phyloP scores from a whole-genome alignment of 2,888 invertebrate species.

The Eupithecia abbreviata region DNA sequence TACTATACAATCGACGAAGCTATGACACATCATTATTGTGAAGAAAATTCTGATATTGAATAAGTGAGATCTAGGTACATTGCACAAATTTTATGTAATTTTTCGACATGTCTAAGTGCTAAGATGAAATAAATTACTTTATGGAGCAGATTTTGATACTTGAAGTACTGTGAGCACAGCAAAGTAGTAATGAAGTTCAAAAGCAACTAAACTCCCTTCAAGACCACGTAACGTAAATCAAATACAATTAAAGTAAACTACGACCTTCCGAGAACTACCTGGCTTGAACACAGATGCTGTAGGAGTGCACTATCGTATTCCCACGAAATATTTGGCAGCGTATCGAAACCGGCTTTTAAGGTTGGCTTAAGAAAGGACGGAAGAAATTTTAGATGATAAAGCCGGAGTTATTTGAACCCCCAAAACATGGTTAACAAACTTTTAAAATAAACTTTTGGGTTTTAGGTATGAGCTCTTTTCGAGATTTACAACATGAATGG shows the following conservation, averaged over 20 bases:
- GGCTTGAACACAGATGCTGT: slow-evolving; percentile 32
- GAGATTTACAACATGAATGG: background rate
- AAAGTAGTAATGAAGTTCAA: background rate
- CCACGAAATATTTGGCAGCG: slow-evolving; percentile 50
- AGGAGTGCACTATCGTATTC: slow-evolving; percentile 42
- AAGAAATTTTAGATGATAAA: background rate
- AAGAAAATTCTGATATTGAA: too few relatives aligned
- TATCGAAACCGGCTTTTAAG: slow-evolving; percentile 8
- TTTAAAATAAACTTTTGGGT: background rate
- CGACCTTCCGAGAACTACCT: slow-evolving; percentile 33
- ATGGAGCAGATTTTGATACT: background rate
- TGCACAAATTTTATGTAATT: too few relatives aligned
- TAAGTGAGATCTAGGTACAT: too few relatives aligned
- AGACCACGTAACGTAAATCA: slow-evolving; percentile 8
- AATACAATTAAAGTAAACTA: slow-evolving; percentile 19
- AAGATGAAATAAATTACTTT: too few relatives aligned
- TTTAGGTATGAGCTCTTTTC: background rate
- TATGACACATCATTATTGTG: too few relatives aligned
- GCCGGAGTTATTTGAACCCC: background rate
- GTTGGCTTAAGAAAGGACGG: slow-evolving; percentile 2
- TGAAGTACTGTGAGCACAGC: background rate
- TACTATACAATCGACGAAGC: too few relatives aligned
- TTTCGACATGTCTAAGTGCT: too few relatives aligned
- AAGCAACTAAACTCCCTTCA: background rate
- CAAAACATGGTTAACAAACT: background rate